Evolutionary conservation across 2,797 vertebrate genomes (phyloP), one percentile per base, ranked within the genome.

Genomic region (Sebastolobus alascanus): DNA sequence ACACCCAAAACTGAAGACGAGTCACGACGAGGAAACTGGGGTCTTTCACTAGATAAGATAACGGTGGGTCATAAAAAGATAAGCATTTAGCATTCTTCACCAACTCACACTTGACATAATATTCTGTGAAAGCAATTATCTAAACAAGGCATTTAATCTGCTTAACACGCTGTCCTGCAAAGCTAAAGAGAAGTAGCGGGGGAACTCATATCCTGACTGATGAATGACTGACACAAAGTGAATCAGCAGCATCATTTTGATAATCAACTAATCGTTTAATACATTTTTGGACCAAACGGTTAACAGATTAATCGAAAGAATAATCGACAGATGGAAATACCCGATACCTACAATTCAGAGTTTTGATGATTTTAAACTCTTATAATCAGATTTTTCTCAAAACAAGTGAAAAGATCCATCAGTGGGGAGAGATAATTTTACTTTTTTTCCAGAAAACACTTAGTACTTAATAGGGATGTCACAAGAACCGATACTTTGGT

Each of bases 71-170:
- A 2, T 18, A 64, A 60, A 76, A 50, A 72, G 55, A 80, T 46
- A 55, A 63, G 22, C 50, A 10, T 25, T 38, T 6, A 22, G 29
- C 59, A 73, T 79, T 77, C 56, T 73, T 71, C 37, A 71, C 69
- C 3, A 31, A 27, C 13, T 60, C n/a, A 33, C 38, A 74, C 18
- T 25, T 65, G 46, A 46, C 43, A 31, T 25, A 16, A 31, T 29
- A 33, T 27, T 85, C 66, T 22, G 18, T 22, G n/a, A 16, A 37
- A 35, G 33, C 14, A 52, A 60, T 67, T 66, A 43, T 60, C 58
- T 43, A 38, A 38, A 70, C 50, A 4, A 27, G 4, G 1, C 16
- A 18, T 61, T 68, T 18, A 64, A 64, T 66, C 46, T 35, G 37
- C 5, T 55, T 8, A 35, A 11, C 40, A 29, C 1, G 13, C n/a